Base-by-base conservation (phyloP, 2,113 vertebrate species). In the Microtus oregoni region DNA sequence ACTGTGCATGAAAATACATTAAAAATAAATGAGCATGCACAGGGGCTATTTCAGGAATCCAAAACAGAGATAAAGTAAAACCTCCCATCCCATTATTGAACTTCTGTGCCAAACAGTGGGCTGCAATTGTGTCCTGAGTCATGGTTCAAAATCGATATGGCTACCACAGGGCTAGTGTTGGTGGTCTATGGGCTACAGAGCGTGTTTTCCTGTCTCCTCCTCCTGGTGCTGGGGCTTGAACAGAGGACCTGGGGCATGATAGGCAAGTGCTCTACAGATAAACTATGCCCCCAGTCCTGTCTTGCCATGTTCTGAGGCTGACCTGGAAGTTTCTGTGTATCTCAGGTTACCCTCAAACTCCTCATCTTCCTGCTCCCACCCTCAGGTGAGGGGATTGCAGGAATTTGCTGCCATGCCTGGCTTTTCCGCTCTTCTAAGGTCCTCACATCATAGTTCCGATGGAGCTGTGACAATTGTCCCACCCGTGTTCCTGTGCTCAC, bases 21-120 rank as follows among this genome's bases (percentile, higher is more conserved):
- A 95, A 93, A 96, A 93, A 91, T 90, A 87, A 85, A 95, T 95
- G 52, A 82, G 35, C 7, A n/a, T 89, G 92, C 94, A 82, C 14
- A 72, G 95, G 67, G 67, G 67, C n/a, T 97, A 94, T 6, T 89
- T 96, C n/a, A 82, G 91, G 9, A 7, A 92, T 94, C 72, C 35
- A 65, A 52, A 83, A 63, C 22, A 91, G 24, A 86, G 78, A 79
- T 32, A 44, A 92, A 79, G 32, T 68, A 72, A 79, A 90, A 38
- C 41, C 44, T 61, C n/a, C 76, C 11, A 38, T 17, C 41, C 92
- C 7, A 3, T 73, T 88, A 76, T 67, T 76, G 73, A 89, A 55
- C 26, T 3, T 32, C 19, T 4, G 6, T 76, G 32, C 47, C 61
- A 89, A 85, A 93, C 9, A 79, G 22, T 22, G 19, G 86, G 50